Evolutionary conservation across 2,797 vertebrate species (phyloP), one percentile per base, ranked within the genome.

Genomic region (Tolypeutes matacus): DNA sequence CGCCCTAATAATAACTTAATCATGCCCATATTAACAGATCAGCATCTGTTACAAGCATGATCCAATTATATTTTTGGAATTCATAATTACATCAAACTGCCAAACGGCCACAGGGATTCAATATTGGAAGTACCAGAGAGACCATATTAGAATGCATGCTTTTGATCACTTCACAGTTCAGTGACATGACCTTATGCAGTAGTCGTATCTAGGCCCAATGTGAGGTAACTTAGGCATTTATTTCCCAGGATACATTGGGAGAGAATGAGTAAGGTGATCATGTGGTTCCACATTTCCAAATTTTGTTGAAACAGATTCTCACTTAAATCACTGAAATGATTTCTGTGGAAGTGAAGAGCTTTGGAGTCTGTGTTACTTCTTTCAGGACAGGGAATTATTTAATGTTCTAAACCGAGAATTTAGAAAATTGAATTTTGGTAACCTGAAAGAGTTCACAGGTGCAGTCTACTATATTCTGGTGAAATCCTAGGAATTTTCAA

Each of bases 251-350:
- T 86, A 65, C 15, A 67, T 20, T 27, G 11, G 18, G 31, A 87
- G 17, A 84, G 21, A 27, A 62, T 4, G 75, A n/a, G n/a, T 78
- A 81, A 87, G 46, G 46, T 80, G 36, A 27, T 90, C 29, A 3
- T 23, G 29, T 72, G 51, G 20, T 5, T 70, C 60, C 42, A n/a
- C n/a, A 89, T 80, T 94, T 95, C 65, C 18, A 86, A 92, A 91
- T 91, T 85, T 87, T 92, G 15, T 89, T 96, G 81, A 92, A 73
- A 20, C 65, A 56, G 6, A 78, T 69, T 96, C 12, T 86, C 65
- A 70, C 31, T 77, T 56, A 86, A 64, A 64, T 73, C 31, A 64
- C 0, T 78, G 39, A 76, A 89, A 83, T 75, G 23, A 86, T 65
- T 56, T 58, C 64, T 27, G 51, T 18, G 20, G 18, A 84, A 84